A percentile compares a stretch with the other conserved stretches of the same genome.
phyloP scores from a whole-genome alignment of 2,797 vertebrate genomes.

The Amniataba percoides region DNA sequence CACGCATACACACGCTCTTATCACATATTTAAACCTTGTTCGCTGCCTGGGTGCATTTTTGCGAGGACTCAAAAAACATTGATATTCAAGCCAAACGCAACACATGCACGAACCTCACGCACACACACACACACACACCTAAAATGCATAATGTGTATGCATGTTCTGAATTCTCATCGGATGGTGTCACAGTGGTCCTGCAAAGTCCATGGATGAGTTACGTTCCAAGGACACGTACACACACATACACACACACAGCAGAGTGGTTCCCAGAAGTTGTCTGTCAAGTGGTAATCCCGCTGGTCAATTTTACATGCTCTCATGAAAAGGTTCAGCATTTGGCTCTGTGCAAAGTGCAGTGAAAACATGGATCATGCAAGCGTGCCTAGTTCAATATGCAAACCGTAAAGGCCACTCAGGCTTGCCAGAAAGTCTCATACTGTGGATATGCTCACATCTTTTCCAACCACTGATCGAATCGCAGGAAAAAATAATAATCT shows the following conservation, averaged over 20 bases:
- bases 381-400: constrained; percentile 11
- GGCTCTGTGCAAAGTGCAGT: constrained; percentile 6
- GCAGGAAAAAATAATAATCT: neutral
- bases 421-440: constrained; percentile 2
- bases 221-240: constrained; percentile 44
- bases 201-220: constrained; percentile 34
- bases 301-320: constrained; percentile 40
- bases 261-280: constrained; percentile 57
- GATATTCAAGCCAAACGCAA: constrained; percentile 5
- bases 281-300: constrained; percentile 45
- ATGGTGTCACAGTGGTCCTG: constrained; percentile 51
- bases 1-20: constrained; percentile 3
- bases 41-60: constrained; percentile 14
- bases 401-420: constrained; percentile 4
- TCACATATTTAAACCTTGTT: constrained; percentile 11
- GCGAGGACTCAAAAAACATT: constrained; percentile 5
- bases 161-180: constrained; percentile 42
- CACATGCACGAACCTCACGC: neutral
- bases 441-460: constrained; percentile 26
- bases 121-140: constrained; percentile 9
- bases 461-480: neutral
- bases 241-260: constrained; percentile 14
- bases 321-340: constrained; percentile 29
- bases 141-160: neutral
- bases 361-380: constrained; percentile 28